These are phyloP conservation scores for Pterophyllum scalare DNA, from an alignment of 2,113 vertebrate genomes.

Conservation along the genomic window DNA sequence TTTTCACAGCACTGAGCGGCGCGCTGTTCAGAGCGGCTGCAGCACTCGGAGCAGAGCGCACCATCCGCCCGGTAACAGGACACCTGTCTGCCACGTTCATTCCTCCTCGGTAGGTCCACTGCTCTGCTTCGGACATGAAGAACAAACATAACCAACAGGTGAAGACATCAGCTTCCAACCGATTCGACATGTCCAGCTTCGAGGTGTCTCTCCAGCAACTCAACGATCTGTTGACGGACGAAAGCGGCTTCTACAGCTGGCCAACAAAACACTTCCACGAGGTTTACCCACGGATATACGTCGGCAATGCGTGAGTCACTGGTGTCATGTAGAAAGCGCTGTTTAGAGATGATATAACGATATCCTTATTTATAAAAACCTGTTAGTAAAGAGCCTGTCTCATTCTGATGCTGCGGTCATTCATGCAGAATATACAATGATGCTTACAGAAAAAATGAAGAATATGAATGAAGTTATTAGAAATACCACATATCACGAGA, in stretches of 20 bases:
- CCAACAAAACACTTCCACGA: conserved; percentile 89
- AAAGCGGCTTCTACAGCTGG: conserved; percentile 89
- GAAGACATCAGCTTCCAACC: not conserved
- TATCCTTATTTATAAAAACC: not conserved
- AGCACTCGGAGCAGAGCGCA: not conserved
- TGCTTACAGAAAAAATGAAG: not conserved
- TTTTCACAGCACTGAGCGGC: not conserved
- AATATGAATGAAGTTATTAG: not conserved
- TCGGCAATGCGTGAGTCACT: conserved; percentile 90
- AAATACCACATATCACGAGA: not conserved
- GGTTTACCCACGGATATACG: conserved; percentile 88
- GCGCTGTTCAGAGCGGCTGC: not conserved
- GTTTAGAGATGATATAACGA: not conserved
- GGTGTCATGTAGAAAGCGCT: not conserved
- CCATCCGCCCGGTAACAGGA: conserved; percentile 42
- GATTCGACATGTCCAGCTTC: conserved; percentile 81
- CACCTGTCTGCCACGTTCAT: conserved; percentile 33
- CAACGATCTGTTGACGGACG: conserved; percentile 90
- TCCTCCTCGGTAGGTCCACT: not conserved
- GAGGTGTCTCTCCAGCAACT: conserved; percentile 90
- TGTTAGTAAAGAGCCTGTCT: not conserved
- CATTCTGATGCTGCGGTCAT: not conserved
- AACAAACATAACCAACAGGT: conserved; percentile 45
- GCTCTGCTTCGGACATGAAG: conserved; percentile 48
- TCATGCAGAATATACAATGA: not conserved